Conservation (phyloP, 2,113 vertebrate genomes). For the Eclectus roratus region DNA sequence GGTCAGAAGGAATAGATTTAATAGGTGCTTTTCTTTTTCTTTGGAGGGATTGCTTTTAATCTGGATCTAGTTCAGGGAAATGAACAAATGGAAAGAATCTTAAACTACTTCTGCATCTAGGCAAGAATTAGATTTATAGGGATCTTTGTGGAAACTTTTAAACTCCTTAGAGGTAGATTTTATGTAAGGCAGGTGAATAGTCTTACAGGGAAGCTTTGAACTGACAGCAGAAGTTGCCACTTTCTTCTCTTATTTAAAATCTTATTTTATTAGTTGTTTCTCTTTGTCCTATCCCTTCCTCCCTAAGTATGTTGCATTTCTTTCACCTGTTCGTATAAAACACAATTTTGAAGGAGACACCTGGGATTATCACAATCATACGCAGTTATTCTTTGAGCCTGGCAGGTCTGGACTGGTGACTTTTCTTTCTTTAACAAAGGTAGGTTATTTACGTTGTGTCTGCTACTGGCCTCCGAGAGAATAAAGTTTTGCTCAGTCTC, state of each 20-base stretch:
- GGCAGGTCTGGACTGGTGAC: background rate
- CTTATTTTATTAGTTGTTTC: background rate
- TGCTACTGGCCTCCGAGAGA: background rate
- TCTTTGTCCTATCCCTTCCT: background rate
- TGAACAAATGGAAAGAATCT: slow-evolving; percentile 24
- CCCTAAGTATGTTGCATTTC: background rate
- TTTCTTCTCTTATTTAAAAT: background rate
- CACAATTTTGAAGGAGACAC: background rate
- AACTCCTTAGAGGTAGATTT: background rate
- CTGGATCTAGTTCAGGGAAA: slow-evolving; percentile 25
- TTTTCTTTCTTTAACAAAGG: background rate
- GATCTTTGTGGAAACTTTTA: background rate
- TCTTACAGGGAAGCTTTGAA: background rate
- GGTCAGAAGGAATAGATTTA: background rate
- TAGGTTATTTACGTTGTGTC: background rate
- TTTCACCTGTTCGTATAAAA: background rate
- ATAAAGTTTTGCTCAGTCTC: background rate
- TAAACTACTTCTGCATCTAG: background rate
- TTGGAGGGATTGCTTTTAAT: slow-evolving; percentile 30
- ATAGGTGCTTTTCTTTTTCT: slow-evolving; percentile 10
- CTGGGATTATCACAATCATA: fast-evolving
- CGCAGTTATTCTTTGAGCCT: background rate
- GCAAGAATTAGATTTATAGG: background rate
- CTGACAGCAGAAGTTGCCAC: background rate
- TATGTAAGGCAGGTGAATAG: background rate